These are phyloP conservation scores for Conistra vaccinii DNA, from an alignment of 2,888 invertebrate species.

Conservation along the genomic window DNA sequence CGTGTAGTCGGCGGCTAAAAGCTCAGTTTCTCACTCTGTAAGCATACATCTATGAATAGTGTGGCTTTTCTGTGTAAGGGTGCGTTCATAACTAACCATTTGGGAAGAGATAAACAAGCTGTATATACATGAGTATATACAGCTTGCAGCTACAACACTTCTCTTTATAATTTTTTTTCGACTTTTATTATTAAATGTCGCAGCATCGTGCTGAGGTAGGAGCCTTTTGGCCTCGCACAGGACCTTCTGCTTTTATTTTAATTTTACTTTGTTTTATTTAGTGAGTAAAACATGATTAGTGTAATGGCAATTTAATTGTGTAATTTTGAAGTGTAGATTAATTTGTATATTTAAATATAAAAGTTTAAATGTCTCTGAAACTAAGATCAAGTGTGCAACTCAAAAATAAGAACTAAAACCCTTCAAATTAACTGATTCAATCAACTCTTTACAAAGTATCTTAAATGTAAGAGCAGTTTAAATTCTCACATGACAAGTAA, in stretches of 20 bases:
- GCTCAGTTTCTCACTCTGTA: conserved; percentile 5
- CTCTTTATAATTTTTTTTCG: too few species aligned
- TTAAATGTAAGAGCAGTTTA: neutral
- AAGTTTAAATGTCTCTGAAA: neutral
- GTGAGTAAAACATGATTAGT: too few species aligned
- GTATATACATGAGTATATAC: conserved; percentile 9
- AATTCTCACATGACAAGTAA: conserved; percentile 7
- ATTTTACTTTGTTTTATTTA: too few species aligned
- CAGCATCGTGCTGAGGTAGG: too few species aligned
- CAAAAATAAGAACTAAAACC: neutral
- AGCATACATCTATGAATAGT: conserved; percentile 19
- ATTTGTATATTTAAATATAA: neutral
- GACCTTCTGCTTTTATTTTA: too few species aligned
- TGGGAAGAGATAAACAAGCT: neutral
- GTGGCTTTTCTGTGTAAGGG: neutral
- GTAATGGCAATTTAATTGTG: neutral
- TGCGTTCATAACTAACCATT: conserved; percentile 12
- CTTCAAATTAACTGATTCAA: conserved; percentile 8
- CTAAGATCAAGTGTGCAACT: neutral
- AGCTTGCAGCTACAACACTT: too few species aligned
- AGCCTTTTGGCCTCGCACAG: too few species aligned
- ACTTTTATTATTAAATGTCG: too few species aligned
- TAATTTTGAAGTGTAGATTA: neutral
- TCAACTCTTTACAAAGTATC: neutral
- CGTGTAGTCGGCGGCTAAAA: neutral